A percentile compares a stretch with the other conserved stretches of the same genome.
These are phyloP conservation scores for Poeciliopsis presidionis DNA, from an alignment of 2,797 vertebrate species.

Conservation along the genomic window DNA sequence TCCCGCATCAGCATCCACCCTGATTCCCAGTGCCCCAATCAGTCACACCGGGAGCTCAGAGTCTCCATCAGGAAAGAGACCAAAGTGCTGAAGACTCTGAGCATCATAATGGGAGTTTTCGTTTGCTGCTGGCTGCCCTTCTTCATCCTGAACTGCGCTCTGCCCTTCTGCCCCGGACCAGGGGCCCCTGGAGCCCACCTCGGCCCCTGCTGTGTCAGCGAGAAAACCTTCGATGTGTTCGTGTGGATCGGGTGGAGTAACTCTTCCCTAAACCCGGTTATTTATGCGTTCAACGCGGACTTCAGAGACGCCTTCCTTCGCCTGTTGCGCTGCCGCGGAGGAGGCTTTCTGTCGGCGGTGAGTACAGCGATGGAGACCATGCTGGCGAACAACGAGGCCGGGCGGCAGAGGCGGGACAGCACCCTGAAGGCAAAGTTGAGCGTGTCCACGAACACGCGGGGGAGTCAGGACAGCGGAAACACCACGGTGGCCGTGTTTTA, in stretches of 20 bases:
- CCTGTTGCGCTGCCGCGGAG: slow-evolving; percentile 64
- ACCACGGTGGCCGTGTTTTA: slow-evolving; percentile 59
- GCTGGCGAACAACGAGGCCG: slow-evolving; percentile 58
- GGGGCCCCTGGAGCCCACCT: slow-evolving; percentile 31
- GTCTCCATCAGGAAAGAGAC: slow-evolving; percentile 74
- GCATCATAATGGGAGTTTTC: slow-evolving; percentile 79
- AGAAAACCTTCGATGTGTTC: slow-evolving; percentile 76
- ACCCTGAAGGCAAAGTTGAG: slow-evolving; percentile 30
- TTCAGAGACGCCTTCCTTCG: slow-evolving; percentile 78
- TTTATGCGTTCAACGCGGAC: slow-evolving; percentile 79
- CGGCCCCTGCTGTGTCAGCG: slow-evolving; percentile 70
- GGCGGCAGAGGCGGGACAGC: slow-evolving; percentile 44
- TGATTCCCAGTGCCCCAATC: slow-evolving; percentile 13
- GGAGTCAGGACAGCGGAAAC: slow-evolving; percentile 67
- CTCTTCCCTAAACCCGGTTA: slow-evolving; percentile 77
- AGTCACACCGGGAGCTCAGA: slow-evolving; percentile 57
- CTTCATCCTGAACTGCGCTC: slow-evolving; percentile 76
- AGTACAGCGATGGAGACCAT: slow-evolving; percentile 53
- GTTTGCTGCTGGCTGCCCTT: slow-evolving; percentile 80
- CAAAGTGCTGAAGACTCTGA: slow-evolving; percentile 77
- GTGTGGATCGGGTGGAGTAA: slow-evolving; percentile 82
- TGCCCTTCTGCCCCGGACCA: slow-evolving; percentile 73
- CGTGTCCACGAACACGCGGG: slow-evolving; percentile 44
- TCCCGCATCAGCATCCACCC: slow-evolving; percentile 6
- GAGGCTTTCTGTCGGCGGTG: slow-evolving; percentile 46